Conservation (phyloP, 1,140 invertebrate species). For the Dermatophagoides farinae region DNA sequence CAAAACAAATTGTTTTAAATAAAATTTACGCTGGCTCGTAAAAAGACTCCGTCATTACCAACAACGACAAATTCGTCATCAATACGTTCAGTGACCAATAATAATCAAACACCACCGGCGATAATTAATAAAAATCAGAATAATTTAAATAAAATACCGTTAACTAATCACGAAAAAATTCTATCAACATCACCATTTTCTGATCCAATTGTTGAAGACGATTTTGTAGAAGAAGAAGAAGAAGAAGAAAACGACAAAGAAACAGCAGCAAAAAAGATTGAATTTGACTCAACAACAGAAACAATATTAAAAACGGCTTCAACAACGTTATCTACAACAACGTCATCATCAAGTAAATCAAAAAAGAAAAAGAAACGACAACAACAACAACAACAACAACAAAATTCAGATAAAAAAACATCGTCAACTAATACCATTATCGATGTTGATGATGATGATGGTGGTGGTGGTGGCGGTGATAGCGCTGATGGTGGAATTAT, state of each 20-base stretch:
- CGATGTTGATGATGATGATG: no score
- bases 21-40: no score
- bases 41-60: no score
- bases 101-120: background rate
- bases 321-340: background rate
- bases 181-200: background rate
- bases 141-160: background rate
- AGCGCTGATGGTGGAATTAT: no score
- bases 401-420: no score
- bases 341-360: background rate
- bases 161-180: background rate
- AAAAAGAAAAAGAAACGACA: background rate
- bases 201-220: background rate
- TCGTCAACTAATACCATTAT: no score
- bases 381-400: background rate
- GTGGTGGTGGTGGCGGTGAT: no score
- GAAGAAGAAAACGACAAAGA: background rate
- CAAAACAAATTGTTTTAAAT: no score
- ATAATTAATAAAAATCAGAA: constrained; percentile 1
- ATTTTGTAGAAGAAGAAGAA: background rate
- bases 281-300: background rate
- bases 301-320: background rate
- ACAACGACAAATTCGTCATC: no score
- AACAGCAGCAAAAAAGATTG: background rate
- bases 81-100: no score